Conservation (phyloP, 2,888 invertebrate genomes). For the Portevinia maculata region DNA sequence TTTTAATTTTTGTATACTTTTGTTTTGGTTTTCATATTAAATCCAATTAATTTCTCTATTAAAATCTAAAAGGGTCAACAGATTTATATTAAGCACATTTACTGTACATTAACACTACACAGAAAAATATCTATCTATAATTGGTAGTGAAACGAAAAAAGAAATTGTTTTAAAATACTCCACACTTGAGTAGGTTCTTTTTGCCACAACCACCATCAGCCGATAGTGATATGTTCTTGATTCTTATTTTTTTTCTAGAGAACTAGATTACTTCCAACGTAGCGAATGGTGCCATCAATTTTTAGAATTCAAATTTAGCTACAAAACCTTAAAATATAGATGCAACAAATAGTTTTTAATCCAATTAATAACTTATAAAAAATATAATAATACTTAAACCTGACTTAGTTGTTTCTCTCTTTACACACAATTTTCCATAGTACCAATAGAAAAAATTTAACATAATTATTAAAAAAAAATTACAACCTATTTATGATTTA, state of each 20-base stretch:
- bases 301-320: conserved; percentile 21
- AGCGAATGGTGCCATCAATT: conserved; percentile 46
- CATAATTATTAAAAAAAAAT: conserved; percentile 6
- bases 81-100: conserved; percentile 36
- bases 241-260: conserved; percentile 40
- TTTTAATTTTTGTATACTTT: conserved; percentile 19
- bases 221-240: conserved; percentile 44
- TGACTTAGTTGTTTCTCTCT: conserved; percentile 17
- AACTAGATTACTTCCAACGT: conserved; percentile 22
- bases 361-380: conserved; percentile 33
- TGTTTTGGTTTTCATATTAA: conserved; percentile 36
- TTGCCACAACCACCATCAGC: conserved; percentile 51
- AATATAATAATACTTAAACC: background rate
- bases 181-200: conserved; percentile 52
- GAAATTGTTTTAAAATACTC: conserved; percentile 9
- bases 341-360: conserved; percentile 10
- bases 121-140: conserved; percentile 16
- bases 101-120: conserved; percentile 55
- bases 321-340: conserved; percentile 27
- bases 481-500: conserved; percentile 58
- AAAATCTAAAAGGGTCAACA: conserved; percentile 69
- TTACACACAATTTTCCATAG: conserved; percentile 48
- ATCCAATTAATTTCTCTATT: conserved; percentile 41
- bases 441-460: conserved; percentile 21
- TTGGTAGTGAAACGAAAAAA: conserved; percentile 50